These are phyloP conservation scores for Amphiprion ocellaris DNA, from an alignment of 2,113 vertebrate genomes.

Conservation along the genomic window DNA sequence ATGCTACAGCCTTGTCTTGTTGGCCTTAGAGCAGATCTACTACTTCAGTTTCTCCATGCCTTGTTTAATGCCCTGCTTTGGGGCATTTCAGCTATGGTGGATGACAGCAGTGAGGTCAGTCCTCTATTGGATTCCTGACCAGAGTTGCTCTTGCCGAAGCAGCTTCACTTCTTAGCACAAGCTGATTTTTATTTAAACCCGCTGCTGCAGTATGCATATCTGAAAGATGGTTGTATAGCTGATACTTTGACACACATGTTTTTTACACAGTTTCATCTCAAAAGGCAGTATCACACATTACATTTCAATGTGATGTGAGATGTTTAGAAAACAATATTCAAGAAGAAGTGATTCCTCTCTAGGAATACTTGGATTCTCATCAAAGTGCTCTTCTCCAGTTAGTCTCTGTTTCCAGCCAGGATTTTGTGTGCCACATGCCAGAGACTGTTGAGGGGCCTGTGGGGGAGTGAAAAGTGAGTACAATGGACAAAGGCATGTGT, in stretches of 20 bases:
- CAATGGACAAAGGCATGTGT: slow-evolving; percentile 80
- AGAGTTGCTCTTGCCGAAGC: slow-evolving; percentile 31
- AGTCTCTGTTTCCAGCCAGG: slow-evolving; percentile 50
- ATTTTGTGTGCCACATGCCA: slow-evolving; percentile 68
- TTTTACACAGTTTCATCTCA: background rate
- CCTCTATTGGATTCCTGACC: slow-evolving; percentile 38
- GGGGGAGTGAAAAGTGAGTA: slow-evolving; percentile 73
- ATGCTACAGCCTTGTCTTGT: slow-evolving; percentile 51
- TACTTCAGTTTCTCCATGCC: slow-evolving; percentile 45
- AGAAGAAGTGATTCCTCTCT: slow-evolving; percentile 54
- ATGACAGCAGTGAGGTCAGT: slow-evolving; percentile 52
- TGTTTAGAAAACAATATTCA: slow-evolving; percentile 54
- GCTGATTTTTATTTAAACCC: slow-evolving; percentile 15
- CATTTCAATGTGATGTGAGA: slow-evolving; percentile 24
- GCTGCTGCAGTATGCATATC: background rate
- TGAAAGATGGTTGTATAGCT: background rate
- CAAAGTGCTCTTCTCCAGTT: slow-evolving; percentile 63
- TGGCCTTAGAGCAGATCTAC: slow-evolving; percentile 57
- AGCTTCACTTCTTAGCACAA: slow-evolving; percentile 23
- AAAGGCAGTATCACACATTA: slow-evolving; percentile 14
- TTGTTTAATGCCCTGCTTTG: slow-evolving; percentile 61
- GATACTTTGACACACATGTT: slow-evolving; percentile 2
- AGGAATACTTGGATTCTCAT: slow-evolving; percentile 69
- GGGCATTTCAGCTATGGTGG: slow-evolving; percentile 59
- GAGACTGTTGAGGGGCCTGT: slow-evolving; percentile 54